Evolutionary conservation across 1,140 invertebrate species (phyloP).

Genomic region (Coenobita brevimanus): DNA sequence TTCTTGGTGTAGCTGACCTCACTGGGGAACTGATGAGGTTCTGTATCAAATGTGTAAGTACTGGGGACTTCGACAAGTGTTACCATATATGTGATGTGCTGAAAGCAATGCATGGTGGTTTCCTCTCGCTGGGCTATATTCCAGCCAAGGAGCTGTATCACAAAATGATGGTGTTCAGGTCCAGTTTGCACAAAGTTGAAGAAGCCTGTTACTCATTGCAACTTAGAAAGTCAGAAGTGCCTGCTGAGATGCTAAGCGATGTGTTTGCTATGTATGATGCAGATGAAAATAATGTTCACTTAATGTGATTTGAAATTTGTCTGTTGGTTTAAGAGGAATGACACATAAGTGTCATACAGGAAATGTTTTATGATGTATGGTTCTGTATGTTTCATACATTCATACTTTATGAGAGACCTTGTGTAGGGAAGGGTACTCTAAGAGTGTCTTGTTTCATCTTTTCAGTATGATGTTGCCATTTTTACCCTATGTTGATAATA

Average conservation of each 20-base stretch:
- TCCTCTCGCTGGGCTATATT: slow-evolving; percentile 75
- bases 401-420: too few relatives aligned
- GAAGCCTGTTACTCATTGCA: slow-evolving; percentile 87
- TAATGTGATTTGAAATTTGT: too few relatives aligned
- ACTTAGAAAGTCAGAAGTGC: slow-evolving; percentile 84
- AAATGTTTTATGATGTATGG: too few relatives aligned
- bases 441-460: too few relatives aligned
- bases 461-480: too few relatives aligned
- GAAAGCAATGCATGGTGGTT: slow-evolving; percentile 82
- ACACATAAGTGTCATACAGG: too few relatives aligned
- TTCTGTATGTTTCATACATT: too few relatives aligned
- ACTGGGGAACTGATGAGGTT: slow-evolving; percentile 93
- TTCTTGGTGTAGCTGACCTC: slow-evolving; percentile 90
- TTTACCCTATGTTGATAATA: too few relatives aligned
- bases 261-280: slow-evolving; percentile 64
- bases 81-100: slow-evolving; percentile 83
- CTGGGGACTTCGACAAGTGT: slow-evolving; percentile 84
- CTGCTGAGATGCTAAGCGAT: slow-evolving; percentile 80
- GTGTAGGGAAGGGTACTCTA: too few relatives aligned
- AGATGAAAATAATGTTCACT: slow-evolving; percentile 37
- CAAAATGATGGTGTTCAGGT: slow-evolving; percentile 82
- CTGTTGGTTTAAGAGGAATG: too few relatives aligned
- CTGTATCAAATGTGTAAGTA: slow-evolving; percentile 87
- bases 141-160: slow-evolving; percentile 76
- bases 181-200: slow-evolving; percentile 88